Evolutionary conservation across 1,140 invertebrate genomes (phyloP).

Genomic region (Lepidurus couesii): DNA sequence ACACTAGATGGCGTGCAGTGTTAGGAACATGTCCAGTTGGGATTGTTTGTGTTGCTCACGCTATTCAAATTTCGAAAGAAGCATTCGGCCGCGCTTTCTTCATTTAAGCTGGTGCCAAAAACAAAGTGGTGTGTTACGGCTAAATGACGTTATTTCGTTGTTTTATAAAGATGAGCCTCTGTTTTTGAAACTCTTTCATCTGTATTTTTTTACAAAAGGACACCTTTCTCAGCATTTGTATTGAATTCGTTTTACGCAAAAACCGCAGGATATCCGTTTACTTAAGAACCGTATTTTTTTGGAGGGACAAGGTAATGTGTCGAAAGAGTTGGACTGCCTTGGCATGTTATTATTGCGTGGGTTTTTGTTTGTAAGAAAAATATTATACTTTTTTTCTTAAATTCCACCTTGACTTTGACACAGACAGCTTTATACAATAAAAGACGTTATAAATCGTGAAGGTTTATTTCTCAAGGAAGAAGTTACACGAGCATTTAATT

Average conservation of each 20-base stretch:
- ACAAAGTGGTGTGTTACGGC: not conserved
- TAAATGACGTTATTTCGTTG: not conserved
- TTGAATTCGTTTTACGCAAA: not conserved
- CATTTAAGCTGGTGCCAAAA: slow-evolving; percentile 16
- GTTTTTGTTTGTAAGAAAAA: slow-evolving; percentile 11
- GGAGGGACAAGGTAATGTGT: not conserved
- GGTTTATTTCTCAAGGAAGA: not conserved
- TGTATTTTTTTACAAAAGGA: not conserved
- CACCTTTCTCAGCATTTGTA: slow-evolving; percentile 1
- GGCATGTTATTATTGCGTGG: not conserved
- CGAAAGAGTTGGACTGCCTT: slow-evolving; percentile 2
- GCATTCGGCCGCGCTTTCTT: not conserved
- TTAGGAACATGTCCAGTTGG: not conserved
- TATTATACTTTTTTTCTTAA: slow-evolving; percentile 1
- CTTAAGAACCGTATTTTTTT: not conserved
- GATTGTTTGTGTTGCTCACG: not conserved
- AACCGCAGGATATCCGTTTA: slow-evolving; percentile 3
- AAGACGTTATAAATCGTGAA: not conserved
- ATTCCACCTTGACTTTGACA: not conserved
- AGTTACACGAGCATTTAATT: not conserved
- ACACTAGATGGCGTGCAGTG: too few relatives aligned
- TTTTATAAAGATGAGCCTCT: not conserved
- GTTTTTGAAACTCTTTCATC: not conserved
- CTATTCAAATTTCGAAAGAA: not conserved
- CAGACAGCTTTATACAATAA: slow-evolving; percentile 22